Evolutionary conservation across 2,113 vertebrate species (phyloP), one percentile per base, ranked within the genome.

Genomic region (Condylura cristata): DNA sequence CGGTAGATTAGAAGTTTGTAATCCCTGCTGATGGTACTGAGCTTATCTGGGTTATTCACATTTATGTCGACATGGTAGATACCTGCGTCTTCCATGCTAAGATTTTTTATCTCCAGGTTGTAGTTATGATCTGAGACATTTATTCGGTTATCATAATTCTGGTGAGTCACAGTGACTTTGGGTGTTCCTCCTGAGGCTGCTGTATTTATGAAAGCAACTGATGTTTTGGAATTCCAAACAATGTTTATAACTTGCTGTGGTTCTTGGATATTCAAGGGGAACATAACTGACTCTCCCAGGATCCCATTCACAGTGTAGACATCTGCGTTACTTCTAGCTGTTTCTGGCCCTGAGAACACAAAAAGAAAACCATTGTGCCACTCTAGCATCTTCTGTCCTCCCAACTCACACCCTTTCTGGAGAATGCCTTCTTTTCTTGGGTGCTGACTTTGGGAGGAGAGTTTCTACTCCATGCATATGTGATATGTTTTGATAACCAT

Each of bases 1-100:
- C 97, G 66, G 44, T 96, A 97, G 72, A 97, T 81, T 18, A 88
- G 76, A 48, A 97, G 94, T 20, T 32, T 24, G 61, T 90, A 97
- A 39, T 0, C 2, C 61, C 34, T 96, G 30, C 89, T 95, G 70
- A 0, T 91, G 48, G 95, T 93, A 74, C 16, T 48, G 5, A 0
- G 56, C 28, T 18, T 39, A 26, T 8, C 6, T 37, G 0, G 0
- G 1, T 3, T 7, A 1, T 89, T 0, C 26, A 16, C 8, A 13
- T 74, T 97, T 53, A 98, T 93, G 63, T 97, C 66, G 0, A 89
- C 97, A 41, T 1, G 85, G 92, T 97, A 98, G 51, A 26, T 17
- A 37, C 86, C 93, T 14, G 91, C 63, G 34, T 97, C 97, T 86
- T 97, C 89, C 88, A 89, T 84, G 61, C 53, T 95, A 44, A 97